These are phyloP conservation scores for Muscina levida DNA, from an alignment of 2,888 invertebrate genomes.

Conservation along the genomic window DNA sequence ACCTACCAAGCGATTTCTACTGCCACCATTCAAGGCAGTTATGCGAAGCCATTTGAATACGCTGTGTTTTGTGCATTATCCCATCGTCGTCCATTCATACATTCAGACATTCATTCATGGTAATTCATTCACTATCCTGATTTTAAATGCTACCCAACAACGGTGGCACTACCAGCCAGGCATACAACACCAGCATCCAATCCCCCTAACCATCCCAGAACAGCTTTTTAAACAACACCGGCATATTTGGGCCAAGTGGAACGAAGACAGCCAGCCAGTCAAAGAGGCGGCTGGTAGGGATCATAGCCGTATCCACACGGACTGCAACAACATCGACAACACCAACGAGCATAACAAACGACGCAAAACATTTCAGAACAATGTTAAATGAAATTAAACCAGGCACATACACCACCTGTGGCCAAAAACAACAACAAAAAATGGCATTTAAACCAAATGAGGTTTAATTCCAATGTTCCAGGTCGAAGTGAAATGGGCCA, in stretches of 20 bases:
- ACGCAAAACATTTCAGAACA: constrained; percentile 41
- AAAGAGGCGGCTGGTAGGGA: not conserved
- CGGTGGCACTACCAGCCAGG: constrained; percentile 14
- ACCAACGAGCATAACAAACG: constrained; percentile 15
- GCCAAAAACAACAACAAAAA: constrained; percentile 48
- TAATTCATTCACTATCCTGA: constrained; percentile 54
- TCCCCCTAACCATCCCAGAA: constrained; percentile 33
- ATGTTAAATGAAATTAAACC: constrained; percentile 64
- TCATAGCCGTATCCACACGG: not conserved
- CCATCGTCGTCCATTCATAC: not conserved
- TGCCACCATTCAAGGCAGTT: not conserved
- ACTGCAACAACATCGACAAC: constrained; percentile 13
- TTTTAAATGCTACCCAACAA: constrained; percentile 36
- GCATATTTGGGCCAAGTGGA: constrained; percentile 45
- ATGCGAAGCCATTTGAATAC: constrained; percentile 27
- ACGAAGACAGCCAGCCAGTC: constrained; percentile 13
- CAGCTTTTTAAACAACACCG: constrained; percentile 35
- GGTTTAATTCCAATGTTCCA: constrained; percentile 56
- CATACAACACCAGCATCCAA: constrained; percentile 6
- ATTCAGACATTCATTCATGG: constrained; percentile 27
- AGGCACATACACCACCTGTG: constrained; percentile 63
- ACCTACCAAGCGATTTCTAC: too few relatives aligned
- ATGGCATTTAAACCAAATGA: constrained; percentile 60
- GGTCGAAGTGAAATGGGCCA: too few relatives aligned
- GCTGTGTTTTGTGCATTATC: constrained; percentile 14